phyloP scores from a whole-genome alignment of 2,797 vertebrate genomes.

The Fundulus diaphanus region DNA sequence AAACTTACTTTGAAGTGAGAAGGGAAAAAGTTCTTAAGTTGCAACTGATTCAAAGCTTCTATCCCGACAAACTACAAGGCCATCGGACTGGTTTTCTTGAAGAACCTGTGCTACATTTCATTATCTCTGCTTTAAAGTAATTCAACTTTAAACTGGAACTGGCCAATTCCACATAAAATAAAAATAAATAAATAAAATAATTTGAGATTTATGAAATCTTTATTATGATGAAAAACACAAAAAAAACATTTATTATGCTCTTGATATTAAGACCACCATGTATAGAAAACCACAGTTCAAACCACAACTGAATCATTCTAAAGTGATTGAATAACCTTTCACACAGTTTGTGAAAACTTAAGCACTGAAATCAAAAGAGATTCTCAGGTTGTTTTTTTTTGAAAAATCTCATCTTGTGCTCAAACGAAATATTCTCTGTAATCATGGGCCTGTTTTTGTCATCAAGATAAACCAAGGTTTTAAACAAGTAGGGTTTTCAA shows the following conservation, averaged over 20 bases:
- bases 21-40: not conserved
- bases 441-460: not conserved
- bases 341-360: not conserved
- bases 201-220: not conserved
- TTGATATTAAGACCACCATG: not conserved
- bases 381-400: not conserved
- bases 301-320: not conserved
- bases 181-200: not conserved
- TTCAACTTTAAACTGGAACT: not conserved
- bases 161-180: not conserved
- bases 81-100: not conserved
- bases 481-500: not conserved
- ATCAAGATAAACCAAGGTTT: not conserved
- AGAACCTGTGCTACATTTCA: not conserved
- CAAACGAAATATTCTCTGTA: not conserved
- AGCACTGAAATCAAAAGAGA: not conserved
- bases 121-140: not conserved
- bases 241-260: not conserved
- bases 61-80: not conserved
- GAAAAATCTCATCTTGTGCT: not conserved
- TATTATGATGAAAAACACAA: not conserved
- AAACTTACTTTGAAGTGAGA: not conserved
- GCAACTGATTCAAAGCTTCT: not conserved
- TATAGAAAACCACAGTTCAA: not conserved
- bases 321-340: not conserved